Conservation (phyloP, 2,113 vertebrate genomes). For the Pollimyrus isidori region DNA sequence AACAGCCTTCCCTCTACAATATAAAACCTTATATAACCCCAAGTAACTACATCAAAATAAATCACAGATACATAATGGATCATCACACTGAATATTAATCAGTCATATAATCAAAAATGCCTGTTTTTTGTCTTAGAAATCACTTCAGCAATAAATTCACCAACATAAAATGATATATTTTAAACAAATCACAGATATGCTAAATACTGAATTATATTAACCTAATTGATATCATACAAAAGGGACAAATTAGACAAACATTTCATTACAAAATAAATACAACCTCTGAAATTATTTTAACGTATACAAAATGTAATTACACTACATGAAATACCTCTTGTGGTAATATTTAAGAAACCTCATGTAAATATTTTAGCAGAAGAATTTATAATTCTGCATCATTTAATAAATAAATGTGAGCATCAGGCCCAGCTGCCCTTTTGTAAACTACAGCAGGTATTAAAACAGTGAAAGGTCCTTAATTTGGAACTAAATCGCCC, state of each 20-base stretch:
- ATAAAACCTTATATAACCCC: background rate
- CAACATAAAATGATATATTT: background rate
- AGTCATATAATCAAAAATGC: background rate
- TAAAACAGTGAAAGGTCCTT: background rate
- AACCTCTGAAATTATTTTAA: background rate
- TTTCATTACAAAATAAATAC: conserved; percentile 5
- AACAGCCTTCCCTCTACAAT: background rate
- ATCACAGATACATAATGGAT: background rate
- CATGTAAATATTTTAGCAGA: background rate
- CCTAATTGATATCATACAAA: background rate
- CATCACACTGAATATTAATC: background rate
- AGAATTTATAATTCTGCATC: background rate
- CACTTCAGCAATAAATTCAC: background rate
- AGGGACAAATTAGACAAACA: background rate
- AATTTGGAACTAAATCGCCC: background rate
- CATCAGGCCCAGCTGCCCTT: no score
- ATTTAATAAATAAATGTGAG: background rate
- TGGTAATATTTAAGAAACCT: background rate
- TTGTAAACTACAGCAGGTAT: background rate
- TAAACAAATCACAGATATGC: background rate
- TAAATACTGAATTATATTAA: background rate
- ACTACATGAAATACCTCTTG: background rate
- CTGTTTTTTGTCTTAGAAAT: background rate
- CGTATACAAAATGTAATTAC: background rate
- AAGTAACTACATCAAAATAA: background rate